Conservation (phyloP, 1,140 invertebrate genomes). For the Stegodyphus dumicola region DNA sequence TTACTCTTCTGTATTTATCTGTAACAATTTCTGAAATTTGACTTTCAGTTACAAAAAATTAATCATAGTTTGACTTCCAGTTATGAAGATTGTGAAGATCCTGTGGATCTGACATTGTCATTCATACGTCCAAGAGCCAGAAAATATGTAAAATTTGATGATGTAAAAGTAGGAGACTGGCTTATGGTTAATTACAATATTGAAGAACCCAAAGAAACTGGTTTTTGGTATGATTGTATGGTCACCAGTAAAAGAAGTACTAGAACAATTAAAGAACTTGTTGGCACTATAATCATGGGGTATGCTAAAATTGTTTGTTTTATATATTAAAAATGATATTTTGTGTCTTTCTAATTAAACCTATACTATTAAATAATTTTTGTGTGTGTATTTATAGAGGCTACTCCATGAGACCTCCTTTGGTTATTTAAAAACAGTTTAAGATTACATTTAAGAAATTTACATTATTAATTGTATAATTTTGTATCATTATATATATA, state of each 20-base stretch:
- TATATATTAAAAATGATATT: conserved; percentile 3
- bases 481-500: too few species aligned
- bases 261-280: conserved; percentile 67
- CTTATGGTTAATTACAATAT: conserved; percentile 84
- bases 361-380: too few species aligned
- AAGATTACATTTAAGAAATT: too few species aligned
- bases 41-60: not conserved
- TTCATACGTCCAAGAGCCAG: conserved; percentile 77
- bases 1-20: too few species aligned
- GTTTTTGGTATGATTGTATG: conserved; percentile 81
- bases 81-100: conserved; percentile 69
- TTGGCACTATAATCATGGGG: conserved; percentile 68
- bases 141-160: conserved; percentile 71
- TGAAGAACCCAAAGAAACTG: conserved; percentile 76
- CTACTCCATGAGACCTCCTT: too few species aligned
- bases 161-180: conserved; percentile 74
- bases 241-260: conserved; percentile 69
- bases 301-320: conserved; percentile 61
- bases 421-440: too few species aligned
- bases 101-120: conserved; percentile 67
- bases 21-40: too few species aligned
- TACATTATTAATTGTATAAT: too few species aligned
- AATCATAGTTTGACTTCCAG: conserved; percentile 64
- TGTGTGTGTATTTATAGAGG: too few species aligned
- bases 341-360: not conserved